Conservation (phyloP, 2,797 vertebrate genomes). For the Leuciscus waleckii region DNA sequence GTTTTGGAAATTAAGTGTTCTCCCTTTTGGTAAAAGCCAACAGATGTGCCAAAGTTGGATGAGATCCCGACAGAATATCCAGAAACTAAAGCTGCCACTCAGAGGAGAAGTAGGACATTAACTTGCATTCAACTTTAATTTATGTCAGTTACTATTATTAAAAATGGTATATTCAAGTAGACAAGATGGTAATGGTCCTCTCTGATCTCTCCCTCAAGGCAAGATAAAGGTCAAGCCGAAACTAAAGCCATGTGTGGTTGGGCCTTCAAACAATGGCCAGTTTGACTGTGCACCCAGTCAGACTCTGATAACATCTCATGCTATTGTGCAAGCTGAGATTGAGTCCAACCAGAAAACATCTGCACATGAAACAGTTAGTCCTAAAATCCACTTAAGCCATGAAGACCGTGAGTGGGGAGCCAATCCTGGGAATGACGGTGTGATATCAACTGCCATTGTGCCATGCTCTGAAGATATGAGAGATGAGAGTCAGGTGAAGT, state of each 20-base stretch:
- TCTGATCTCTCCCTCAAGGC: slow-evolving; percentile 21
- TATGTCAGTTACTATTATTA: background rate
- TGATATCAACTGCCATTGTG: background rate
- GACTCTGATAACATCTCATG: background rate
- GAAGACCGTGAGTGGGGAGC: background rate
- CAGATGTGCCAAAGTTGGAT: slow-evolving; percentile 21
- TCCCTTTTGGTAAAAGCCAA: slow-evolving; percentile 12
- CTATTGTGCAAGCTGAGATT: background rate
- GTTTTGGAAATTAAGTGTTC: background rate
- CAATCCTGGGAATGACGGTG: background rate
- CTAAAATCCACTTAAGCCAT: background rate
- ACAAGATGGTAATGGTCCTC: background rate
- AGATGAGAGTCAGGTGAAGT: background rate
- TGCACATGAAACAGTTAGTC: slow-evolving; percentile 3
- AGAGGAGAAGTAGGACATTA: slow-evolving; percentile 29
- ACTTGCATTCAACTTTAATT: background rate
- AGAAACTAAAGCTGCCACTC: slow-evolving; percentile 16
- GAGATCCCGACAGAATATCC: background rate
- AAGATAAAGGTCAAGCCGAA: slow-evolving; percentile 32
- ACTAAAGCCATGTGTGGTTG: background rate
- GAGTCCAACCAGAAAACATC: slow-evolving; percentile 10
- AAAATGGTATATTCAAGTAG: background rate
- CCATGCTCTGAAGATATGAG: background rate
- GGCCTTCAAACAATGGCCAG: background rate
- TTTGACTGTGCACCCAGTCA: background rate